Conservation (phyloP, 2,113 vertebrate species). For the Sander lucioperca region DNA sequence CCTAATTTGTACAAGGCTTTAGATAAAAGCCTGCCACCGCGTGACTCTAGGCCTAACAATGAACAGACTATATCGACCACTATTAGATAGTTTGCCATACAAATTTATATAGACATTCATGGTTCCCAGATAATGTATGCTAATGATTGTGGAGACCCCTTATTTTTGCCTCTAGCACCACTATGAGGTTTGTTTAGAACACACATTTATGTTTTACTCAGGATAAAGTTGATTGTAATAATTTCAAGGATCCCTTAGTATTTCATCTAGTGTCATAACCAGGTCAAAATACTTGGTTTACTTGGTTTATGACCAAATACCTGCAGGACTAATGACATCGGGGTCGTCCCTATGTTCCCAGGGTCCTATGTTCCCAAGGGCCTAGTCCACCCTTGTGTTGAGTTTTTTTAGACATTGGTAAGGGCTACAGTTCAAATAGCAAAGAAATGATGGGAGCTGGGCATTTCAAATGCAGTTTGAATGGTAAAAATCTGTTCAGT, state of each 20-base stretch:
- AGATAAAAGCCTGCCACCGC: background rate
- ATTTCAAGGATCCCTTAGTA: background rate
- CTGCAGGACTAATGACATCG: background rate
- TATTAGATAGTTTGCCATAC: background rate
- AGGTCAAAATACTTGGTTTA: background rate
- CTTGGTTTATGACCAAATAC: background rate
- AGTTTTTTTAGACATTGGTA: too few species aligned
- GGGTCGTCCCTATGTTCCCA: too few species aligned
- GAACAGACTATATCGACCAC: background rate
- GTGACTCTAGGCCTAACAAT: background rate
- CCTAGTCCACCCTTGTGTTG: too few species aligned
- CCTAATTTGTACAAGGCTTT: background rate
- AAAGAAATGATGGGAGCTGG: too few species aligned
- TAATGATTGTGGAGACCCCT: background rate
- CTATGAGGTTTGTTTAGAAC: background rate
- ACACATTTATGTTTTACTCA: too few species aligned
- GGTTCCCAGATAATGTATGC: background rate
- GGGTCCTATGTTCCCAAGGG: too few species aligned
- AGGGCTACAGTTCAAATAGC: too few species aligned
- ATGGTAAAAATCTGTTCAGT: too few species aligned
- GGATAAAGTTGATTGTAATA: background rate
- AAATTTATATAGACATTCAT: background rate
- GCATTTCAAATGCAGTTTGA: too few species aligned
- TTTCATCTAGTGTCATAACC: background rate
- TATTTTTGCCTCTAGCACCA: background rate